Evolutionary conservation across 2,888 invertebrate species (phyloP), one percentile per base, ranked within the genome.

Genomic region (Drosophila robusta): DNA sequence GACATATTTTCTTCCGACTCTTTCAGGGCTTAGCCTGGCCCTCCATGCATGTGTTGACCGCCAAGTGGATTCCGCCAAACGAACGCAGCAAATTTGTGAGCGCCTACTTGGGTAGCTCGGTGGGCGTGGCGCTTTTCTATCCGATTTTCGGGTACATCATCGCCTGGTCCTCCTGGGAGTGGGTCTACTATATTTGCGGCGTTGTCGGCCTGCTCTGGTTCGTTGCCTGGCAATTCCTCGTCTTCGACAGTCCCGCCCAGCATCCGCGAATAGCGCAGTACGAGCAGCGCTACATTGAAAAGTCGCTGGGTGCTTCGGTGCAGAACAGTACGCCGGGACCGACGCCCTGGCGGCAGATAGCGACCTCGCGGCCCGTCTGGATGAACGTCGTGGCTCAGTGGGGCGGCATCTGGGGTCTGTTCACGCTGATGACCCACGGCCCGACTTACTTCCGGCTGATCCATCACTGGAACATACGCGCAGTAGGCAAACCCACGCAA

Each of bases 41-140:
- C 2, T 94, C 96, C 3, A 96, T 96, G 95, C 96, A 96, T 90
- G 93, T 95, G 24, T 93, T 97, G 93, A 95, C 96, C 70, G 95
- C 96, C 0, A 94, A 95, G 78, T 97, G 97, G 97, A 96, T 97
- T 54, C 97, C 97, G 12, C 95, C 96, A 0, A 93, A 95, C 72
- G 97, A 97, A 90, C 93, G 96, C 57, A 95, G 96, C 82, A 95
- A 94, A 91, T 95, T 95, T 72, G 94, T 95, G 3, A 94, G 94
- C 32, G 93, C 95, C 42, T 94, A 94, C 81, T 88, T 94, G 73
- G 94, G 94, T 91, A 95, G 95, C 87, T 95, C 95, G 0, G 93
- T 95, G 1, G 95, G 95, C 8, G 94, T 94, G 18, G 95, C 95
- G 0, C 70, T 95, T 14, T 95, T 95, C 8, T 95, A 95, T 90